phyloP scores from a whole-genome alignment of 2,888 invertebrate genomes.

The Ichneumoninae sp. region DNA sequence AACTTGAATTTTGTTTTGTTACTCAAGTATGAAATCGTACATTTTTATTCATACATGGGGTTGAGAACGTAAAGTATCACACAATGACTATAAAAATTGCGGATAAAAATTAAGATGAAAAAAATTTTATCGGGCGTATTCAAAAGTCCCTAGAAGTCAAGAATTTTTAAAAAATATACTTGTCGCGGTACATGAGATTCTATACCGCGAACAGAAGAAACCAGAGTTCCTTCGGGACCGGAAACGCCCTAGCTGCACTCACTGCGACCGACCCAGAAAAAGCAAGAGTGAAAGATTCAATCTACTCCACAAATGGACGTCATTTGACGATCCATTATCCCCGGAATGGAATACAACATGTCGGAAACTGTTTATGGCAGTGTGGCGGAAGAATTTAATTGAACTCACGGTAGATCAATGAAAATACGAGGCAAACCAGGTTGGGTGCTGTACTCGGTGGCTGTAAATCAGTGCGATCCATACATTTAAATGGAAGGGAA shows the following conservation, averaged over 20 bases:
- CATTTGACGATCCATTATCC: background rate
- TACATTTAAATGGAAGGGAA: background rate
- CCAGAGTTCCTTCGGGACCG: too few relatives aligned
- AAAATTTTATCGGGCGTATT: too few relatives aligned
- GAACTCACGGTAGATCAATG: conserved; percentile 5
- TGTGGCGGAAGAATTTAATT: conserved; percentile 29
- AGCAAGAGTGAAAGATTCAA: background rate
- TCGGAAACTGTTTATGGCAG: background rate
- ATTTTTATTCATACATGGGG: too few relatives aligned
- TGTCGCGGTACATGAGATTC: too few relatives aligned
- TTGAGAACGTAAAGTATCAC: background rate
- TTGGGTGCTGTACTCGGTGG: background rate
- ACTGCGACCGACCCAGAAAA: too few relatives aligned
- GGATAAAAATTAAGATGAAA: background rate
- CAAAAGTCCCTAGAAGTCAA: too few relatives aligned
- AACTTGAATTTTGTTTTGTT: background rate
- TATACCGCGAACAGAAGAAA: too few relatives aligned
- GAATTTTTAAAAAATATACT: too few relatives aligned
- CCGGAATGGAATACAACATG: background rate
- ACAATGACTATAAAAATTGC: background rate
- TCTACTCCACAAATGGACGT: background rate
- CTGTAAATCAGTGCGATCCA: background rate
- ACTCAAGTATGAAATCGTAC: background rate
- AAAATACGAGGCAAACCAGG: conserved; percentile 25
- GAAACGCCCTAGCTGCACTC: too few relatives aligned